Evolutionary conservation across 2,888 invertebrate genomes (phyloP), one percentile per base, ranked within the genome.

Genomic region (Pristionchus mayeri): DNA sequence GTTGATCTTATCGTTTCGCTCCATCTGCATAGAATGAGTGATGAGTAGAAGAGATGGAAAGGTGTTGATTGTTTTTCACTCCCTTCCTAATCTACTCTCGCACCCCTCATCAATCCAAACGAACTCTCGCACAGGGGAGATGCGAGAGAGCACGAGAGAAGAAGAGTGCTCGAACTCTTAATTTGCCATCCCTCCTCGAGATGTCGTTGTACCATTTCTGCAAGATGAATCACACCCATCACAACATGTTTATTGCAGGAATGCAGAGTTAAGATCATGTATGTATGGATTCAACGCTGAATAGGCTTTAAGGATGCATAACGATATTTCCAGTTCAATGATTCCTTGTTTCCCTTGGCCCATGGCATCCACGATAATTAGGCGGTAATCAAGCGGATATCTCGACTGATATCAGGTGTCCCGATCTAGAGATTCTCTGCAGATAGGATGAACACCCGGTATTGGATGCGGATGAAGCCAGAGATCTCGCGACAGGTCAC

Each of bases 51-150:
- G 44, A n/a, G 13, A 44, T 44, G 24, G 44, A 67, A 30, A 71
- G 71, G 71, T 71, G 71, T 71, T 71, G 71, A 71, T 40, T 44
- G 71, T 71, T 71, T 71, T 44, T n/a, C 44, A 44, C 13, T 44
- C 44, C 44, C 44, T 44, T 44, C 13, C 44, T n/a, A n/a, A 44
- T 71, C 40, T n/a, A 9, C 21, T 44, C 34, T 60, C 67, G 0
- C n/a, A n/a, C 21, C 44, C 37, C 71, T 37, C 40, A 4, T 24
- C 44, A 1, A n/a, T 18, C 37, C 71, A n/a, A 37, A 3, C n/a
- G n/a, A n/a, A n/a, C n/a, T n/a, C n/a, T n/a, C n/a, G n/a, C n/a
- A n/a, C n/a, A n/a, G n/a, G n/a, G n/a, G n/a, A n/a, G n/a, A n/a
- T n/a, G n/a, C n/a, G n/a, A n/a, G n/a, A n/a, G n/a, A n/a, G n/a